Percentiles rank a stretch among this genome's conserved stretches.
Evolutionary conservation across 2,888 invertebrate species (phyloP).

Genomic region (Cephus pygmeus): DNA sequence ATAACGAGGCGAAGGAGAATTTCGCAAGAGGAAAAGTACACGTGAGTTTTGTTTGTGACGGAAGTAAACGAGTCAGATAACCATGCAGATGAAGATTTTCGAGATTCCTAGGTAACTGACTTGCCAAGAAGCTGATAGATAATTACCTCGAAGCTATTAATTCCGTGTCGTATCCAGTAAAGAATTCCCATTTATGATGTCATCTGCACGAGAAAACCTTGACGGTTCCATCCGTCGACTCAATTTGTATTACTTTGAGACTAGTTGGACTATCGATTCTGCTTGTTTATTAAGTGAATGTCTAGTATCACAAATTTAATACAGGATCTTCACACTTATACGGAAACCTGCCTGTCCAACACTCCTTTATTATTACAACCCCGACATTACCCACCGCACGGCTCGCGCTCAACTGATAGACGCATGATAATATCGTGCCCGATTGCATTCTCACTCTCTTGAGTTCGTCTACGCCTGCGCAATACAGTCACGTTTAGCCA

Average conservation of each 20-base stretch:
- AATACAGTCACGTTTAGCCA: not conserved
- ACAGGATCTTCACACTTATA: not conserved
- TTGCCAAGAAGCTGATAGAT: slow-evolving; percentile 2
- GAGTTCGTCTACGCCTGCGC: not conserved
- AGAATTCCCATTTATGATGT: slow-evolving; percentile 2
- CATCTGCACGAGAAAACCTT: not conserved
- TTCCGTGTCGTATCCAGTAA: slow-evolving; percentile 20
- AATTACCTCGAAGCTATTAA: slow-evolving; percentile 31
- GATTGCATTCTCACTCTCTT: not conserved
- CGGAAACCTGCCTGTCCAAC: not conserved
- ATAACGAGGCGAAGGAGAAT: not conserved
- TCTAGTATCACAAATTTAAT: not conserved
- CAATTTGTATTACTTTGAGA: not conserved
- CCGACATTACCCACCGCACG: slow-evolving; percentile 15
- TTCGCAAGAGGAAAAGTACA: not conserved
- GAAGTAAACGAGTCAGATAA: not conserved
- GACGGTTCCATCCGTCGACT: not conserved
- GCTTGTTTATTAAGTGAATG: not conserved
- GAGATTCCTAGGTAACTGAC: not conserved
- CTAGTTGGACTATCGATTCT: not conserved
- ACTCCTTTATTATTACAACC: not conserved
- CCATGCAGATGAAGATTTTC: not conserved
- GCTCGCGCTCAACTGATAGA: slow-evolving; percentile 53
- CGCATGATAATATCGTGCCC: slow-evolving; percentile 11
- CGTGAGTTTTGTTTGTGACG: not conserved